Base-by-base conservation (phyloP, 2,113 vertebrate genomes). In the Ondatra zibethicus region DNA sequence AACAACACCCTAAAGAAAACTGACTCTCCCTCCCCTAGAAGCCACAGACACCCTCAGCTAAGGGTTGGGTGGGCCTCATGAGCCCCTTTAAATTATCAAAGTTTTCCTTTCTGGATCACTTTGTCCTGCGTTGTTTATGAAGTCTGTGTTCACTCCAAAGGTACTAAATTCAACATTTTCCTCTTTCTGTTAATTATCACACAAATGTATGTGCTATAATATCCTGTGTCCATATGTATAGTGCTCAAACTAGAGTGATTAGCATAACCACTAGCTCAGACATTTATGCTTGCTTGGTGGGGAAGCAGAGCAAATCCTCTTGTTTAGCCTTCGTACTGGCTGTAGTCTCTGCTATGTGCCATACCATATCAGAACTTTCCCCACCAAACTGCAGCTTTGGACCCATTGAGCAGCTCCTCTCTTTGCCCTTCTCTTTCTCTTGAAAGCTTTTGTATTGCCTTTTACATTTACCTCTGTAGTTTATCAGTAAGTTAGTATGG, bases 61-160 rank as follows among this genome's bases (percentile, higher is more conserved):
- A 82, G 21, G 52, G 23, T 39, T 12, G 23, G 55, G 25, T n/a
- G n/a, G n/a, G n/a, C n/a, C 13, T 84, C n/a, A 17, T 29, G 81
- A 84, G n/a, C 55, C 11, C 78, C 68, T 90, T 27, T 13, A 73
- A 92, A 70, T 75, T n/a, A 92, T 90, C 55, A 33, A 47, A 39
- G 45, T 55, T 95, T 93, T 90, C 45, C 81, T 80, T 78, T 36
- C 63, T 93, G 36, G 39, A 68, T 61, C 81, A 8, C 47, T 58
- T 72, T 91, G 92, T 93, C 55, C 50, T 47, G 88, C 47, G 78
- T 73, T 63, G n/a, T 75, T 96, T 92, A 94, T 90, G 80, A 97
- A 95, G 75, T 95, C 27, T 52, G 47, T 39, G 11, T 92, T 66
- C 94, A 72, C 50, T 50, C 27, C 31, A 85, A 72, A 39, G n/a